Evolutionary conservation across 2,888 invertebrate species (phyloP).

Genomic region (Uloborus plumipes): DNA sequence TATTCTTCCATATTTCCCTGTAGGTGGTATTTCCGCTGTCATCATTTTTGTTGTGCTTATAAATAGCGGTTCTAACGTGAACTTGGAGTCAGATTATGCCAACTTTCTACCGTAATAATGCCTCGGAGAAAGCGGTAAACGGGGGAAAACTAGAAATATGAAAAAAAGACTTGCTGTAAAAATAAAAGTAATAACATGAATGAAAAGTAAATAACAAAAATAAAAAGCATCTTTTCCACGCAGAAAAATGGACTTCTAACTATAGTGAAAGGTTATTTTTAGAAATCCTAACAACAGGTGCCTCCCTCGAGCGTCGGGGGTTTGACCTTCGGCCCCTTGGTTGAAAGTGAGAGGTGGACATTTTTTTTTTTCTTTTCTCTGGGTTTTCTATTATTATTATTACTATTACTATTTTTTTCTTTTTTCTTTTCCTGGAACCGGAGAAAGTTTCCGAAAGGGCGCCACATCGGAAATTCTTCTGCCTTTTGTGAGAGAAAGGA

Average conservation of each 20-base stretch:
- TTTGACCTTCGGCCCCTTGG: slow-evolving; percentile 22
- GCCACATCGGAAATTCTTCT: slow-evolving; percentile 5
- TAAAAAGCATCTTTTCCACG: slow-evolving; percentile 3
- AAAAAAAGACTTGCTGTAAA: not conserved
- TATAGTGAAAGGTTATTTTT: slow-evolving; percentile 49
- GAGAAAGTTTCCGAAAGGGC: slow-evolving; percentile 42
- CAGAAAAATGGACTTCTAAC: slow-evolving; percentile 37
- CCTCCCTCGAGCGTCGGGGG: slow-evolving; percentile 6
- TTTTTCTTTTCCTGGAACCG: slow-evolving; percentile 17
- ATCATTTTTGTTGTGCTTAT: slow-evolving; percentile 24
- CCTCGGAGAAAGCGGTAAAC: not conserved
- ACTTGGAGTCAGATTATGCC: slow-evolving; percentile 46
- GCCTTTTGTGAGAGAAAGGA: slow-evolving; percentile 13
- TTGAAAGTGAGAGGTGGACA: slow-evolving; percentile 48
- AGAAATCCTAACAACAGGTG: slow-evolving; percentile 49
- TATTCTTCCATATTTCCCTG: not conserved
- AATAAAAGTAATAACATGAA: slow-evolving; percentile 19
- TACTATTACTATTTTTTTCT: slow-evolving; percentile 33
- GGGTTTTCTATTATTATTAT: slow-evolving; percentile 51
- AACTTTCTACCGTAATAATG: slow-evolving; percentile 57
- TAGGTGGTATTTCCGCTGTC: not conserved
- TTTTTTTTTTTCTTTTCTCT: slow-evolving; percentile 29
- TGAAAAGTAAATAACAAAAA: slow-evolving; percentile 2
- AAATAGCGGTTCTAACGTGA: slow-evolving; percentile 33
- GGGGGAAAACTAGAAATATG: slow-evolving; percentile 13